Evolutionary conservation across 2,797 vertebrate species (phyloP).

Genomic region (Podargus strigoides): DNA sequence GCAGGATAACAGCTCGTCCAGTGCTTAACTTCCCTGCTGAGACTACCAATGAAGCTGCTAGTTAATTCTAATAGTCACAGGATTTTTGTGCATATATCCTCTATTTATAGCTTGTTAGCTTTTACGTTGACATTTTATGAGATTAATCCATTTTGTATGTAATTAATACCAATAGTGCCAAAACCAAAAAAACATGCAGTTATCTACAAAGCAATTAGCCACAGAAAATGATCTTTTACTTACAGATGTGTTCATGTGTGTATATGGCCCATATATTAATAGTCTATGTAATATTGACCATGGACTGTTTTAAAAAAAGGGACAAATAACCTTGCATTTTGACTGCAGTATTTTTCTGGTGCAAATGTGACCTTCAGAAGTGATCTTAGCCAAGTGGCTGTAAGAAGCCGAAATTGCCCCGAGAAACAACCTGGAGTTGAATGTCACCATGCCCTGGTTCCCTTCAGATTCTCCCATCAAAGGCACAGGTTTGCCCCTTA

Average conservation of each 20-base stretch:
- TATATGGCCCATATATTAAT: background rate
- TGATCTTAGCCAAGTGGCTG: background rate
- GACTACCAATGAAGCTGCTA: background rate
- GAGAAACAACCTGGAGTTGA: background rate
- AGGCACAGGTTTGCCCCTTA: background rate
- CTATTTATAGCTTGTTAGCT: constrained; percentile 1
- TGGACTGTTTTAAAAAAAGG: background rate
- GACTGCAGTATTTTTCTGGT: background rate
- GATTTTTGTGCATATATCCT: background rate
- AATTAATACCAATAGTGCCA: background rate
- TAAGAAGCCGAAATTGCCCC: background rate
- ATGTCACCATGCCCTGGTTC: background rate
- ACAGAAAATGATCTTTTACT: background rate
- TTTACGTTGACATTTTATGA: background rate
- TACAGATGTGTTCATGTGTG: background rate
- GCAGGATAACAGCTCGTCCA: background rate
- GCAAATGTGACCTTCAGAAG: background rate
- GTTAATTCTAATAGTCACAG: background rate
- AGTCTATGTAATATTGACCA: background rate
- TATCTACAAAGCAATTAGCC: background rate
- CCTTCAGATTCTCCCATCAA: background rate
- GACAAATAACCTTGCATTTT: background rate
- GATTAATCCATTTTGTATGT: background rate
- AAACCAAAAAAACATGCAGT: no score
- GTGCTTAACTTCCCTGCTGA: background rate